Evolutionary conservation across 1,140 invertebrate species (phyloP).

Genomic region (Diorhabda sublineata): DNA sequence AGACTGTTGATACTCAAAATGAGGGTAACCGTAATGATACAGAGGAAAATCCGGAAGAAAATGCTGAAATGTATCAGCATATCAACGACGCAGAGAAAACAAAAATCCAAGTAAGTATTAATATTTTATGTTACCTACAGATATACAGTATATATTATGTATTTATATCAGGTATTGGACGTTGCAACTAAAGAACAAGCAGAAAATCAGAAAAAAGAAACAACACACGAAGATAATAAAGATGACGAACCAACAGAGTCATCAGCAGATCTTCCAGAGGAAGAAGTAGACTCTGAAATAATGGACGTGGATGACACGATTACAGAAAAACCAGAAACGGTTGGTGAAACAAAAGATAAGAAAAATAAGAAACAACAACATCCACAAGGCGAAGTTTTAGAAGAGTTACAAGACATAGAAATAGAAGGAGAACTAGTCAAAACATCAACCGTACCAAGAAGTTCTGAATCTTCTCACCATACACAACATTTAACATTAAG

Average conservation of each 20-base stretch:
- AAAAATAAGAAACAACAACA: conserved; percentile 50
- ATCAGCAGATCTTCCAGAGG: conserved; percentile 43
- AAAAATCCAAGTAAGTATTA: conserved; percentile 24
- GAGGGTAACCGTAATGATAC: conserved; percentile 48
- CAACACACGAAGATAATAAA: conserved; percentile 60
- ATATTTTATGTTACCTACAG: conserved; percentile 1
- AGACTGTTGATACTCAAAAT: conserved; percentile 49
- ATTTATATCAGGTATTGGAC: conserved; percentile 53
- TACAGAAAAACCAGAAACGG: conserved; percentile 51
- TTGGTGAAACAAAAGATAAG: conserved; percentile 48
- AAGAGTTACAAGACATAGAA: conserved; percentile 53
- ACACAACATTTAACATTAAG: conserved; percentile 39
- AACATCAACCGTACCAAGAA: conserved; percentile 64
- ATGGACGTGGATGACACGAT: conserved; percentile 29
- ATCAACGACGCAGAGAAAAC: conserved; percentile 66
- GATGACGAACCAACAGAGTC: conserved; percentile 50
- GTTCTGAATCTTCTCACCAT: conserved; percentile 60
- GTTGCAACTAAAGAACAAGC: conserved; percentile 80
- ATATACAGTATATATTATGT: background rate
- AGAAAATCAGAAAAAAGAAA: conserved; percentile 68
- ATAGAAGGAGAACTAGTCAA: conserved; percentile 71
- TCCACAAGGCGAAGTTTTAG: conserved; percentile 38
- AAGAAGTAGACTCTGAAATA: conserved; percentile 37
- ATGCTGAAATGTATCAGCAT: conserved; percentile 77
- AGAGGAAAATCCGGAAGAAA: conserved; percentile 48